Base-by-base conservation (phyloP, 2,113 vertebrate genomes). In the Amphilophus citrinellus region DNA sequence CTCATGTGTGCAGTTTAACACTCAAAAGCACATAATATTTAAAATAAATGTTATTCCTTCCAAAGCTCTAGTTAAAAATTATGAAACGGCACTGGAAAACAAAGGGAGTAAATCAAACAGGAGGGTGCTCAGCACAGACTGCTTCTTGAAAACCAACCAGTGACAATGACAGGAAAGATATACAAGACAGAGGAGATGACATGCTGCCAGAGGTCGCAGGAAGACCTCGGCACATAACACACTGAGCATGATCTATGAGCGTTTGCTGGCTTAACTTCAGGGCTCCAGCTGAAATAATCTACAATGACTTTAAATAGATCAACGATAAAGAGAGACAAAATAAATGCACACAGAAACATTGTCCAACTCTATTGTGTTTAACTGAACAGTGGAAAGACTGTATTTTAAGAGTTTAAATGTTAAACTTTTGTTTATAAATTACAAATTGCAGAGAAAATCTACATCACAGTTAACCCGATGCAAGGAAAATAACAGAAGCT, bases 101-200 rank as follows among this genome's bases (percentile, higher is more conserved):
- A 62, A 32, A 73, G 27, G 24, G 20, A 77, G 20, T 53, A 61
- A 75, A 80, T 81, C 63, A 39, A 59, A 39, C 86, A 62, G 35
- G 13, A 53, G 35, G 47, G 7, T 30, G 27, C 77, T 60, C 61
- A 50, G 85, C 61, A 59, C 60, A 75, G 58, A 42, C 24, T 65
- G 42, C 80, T 44, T 77, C 59, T 85, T 76, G 84, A 90, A 87
- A 90, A 84, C 83, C 66, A 68, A 71, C 22, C n/a, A 20, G 56
- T 82, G 86, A 94, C 93, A 90, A 90, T 94, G 89, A 92, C 90
- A 89, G 92, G 88, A 89, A 92, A 92, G 94, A 93, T 93, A 89
- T 87, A 94, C 82, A 90, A 90, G 81, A 79, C 63, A 82, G 63
- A 61, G 63, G 91, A 73, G 85, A 59, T 84, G 91, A 90, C 88